Conservation (phyloP, 2,888 invertebrate species). For the Podabrus alpinus region DNA sequence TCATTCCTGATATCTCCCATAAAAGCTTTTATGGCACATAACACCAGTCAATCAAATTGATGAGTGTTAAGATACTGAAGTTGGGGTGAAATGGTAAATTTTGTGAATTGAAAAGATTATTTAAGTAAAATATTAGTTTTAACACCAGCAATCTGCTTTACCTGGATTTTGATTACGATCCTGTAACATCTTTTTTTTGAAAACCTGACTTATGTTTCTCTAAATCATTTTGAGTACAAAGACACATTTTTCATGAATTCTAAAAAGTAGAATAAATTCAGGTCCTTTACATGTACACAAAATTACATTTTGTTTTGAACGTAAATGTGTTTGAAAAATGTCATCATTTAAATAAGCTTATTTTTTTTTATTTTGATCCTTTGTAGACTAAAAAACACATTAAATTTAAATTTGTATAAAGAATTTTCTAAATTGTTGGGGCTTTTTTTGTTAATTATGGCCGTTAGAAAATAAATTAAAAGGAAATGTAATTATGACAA, state of each 20-base stretch:
- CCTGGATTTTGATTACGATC: neutral
- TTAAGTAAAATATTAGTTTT: neutral
- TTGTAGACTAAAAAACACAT: neutral
- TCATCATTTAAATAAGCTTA: neutral
- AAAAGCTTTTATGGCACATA: neutral
- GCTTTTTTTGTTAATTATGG: neutral
- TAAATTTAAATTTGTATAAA: neutral
- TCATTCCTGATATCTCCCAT: neutral
- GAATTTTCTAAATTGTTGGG: neutral
- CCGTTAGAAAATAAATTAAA: neutral
- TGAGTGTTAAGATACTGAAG: neutral
- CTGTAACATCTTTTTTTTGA: slow-evolving; percentile 6
- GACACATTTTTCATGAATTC: neutral
- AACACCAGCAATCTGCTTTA: neutral
- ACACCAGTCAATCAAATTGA: slow-evolving; percentile 1
- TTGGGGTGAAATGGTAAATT: neutral
- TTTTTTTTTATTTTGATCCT: neutral
- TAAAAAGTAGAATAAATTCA: slow-evolving; percentile 9
- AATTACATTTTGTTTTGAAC: neutral
- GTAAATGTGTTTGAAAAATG: neutral
- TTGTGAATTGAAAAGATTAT: neutral
- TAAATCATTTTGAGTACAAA: slow-evolving; percentile 12
- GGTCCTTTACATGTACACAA: neutral
- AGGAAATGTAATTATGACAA: neutral
- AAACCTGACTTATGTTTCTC: slow-evolving; percentile 15